Evolutionary conservation across 23 tunicate species (phyloP).

Genomic region (Trididemnum miniatum): DNA sequence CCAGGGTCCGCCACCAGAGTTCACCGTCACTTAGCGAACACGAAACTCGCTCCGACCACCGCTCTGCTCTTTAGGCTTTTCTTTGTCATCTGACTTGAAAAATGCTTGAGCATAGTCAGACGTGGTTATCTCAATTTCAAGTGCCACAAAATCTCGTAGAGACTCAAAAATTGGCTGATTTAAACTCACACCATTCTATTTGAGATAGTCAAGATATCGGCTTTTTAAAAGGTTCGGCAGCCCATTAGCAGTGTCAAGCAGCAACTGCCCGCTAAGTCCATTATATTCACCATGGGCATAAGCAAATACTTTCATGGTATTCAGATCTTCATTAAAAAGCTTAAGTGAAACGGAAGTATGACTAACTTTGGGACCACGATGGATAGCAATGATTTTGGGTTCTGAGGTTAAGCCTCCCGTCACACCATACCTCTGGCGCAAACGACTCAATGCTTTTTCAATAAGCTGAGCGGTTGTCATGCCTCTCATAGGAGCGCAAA

Average conservation of each 20-base stretch:
- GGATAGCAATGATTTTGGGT: background rate
- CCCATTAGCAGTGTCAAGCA: background rate
- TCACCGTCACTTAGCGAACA: no score
- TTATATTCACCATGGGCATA: background rate
- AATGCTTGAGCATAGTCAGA: background rate
- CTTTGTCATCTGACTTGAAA: background rate
- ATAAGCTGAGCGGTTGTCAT: no score
- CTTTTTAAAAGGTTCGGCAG: background rate
- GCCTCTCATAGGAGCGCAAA: conserved; percentile 18
- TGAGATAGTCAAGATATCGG: background rate
- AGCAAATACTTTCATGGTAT: background rate
- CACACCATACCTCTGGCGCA: background rate
- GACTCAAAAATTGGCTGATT: background rate
- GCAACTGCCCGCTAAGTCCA: background rate
- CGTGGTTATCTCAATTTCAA: background rate
- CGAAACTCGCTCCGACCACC: background rate
- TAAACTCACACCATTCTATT: background rate
- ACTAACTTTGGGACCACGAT: background rate
- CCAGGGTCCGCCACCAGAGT: no score
- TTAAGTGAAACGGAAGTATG: background rate
- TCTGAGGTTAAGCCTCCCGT: background rate
- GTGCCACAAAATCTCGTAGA: background rate
- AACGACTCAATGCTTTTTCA: background rate
- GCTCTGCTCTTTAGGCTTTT: background rate
- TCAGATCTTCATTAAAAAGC: background rate